Evolutionary conservation across 2,113 vertebrate genomes (phyloP).

Genomic region (Petroica traversi): DNA sequence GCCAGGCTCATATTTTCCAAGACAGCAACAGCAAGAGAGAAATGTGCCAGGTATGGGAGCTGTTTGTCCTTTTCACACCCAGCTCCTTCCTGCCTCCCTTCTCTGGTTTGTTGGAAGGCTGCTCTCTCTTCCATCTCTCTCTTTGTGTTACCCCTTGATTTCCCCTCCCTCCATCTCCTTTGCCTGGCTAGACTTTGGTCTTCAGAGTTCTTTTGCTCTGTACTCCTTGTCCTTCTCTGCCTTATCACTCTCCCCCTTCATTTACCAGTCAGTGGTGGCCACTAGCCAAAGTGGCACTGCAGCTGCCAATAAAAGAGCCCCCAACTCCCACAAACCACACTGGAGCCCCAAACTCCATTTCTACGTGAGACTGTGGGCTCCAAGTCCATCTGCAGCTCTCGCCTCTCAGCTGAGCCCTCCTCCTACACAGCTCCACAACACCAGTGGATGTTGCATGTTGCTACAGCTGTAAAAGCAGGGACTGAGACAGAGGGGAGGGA

Average conservation of each 20-base stretch:
- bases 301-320: background rate
- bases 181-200: background rate
- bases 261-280: background rate
- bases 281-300: background rate
- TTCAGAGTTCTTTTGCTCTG: background rate
- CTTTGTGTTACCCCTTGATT: background rate
- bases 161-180: background rate
- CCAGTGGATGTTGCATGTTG: background rate
- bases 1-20: background rate
- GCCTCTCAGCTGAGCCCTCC: background rate
- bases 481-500: background rate
- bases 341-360: background rate
- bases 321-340: background rate
- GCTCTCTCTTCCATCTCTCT: background rate
- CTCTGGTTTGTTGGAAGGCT: background rate
- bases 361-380: background rate
- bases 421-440: background rate
- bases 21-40: background rate
- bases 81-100: background rate
- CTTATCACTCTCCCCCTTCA: background rate
- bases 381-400: background rate
- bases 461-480: constrained; percentile 17
- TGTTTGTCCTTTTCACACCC: background rate
- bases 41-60: background rate
- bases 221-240: background rate